Conservation (phyloP, 2,797 vertebrate genomes). For the Chrosomus eos region DNA sequence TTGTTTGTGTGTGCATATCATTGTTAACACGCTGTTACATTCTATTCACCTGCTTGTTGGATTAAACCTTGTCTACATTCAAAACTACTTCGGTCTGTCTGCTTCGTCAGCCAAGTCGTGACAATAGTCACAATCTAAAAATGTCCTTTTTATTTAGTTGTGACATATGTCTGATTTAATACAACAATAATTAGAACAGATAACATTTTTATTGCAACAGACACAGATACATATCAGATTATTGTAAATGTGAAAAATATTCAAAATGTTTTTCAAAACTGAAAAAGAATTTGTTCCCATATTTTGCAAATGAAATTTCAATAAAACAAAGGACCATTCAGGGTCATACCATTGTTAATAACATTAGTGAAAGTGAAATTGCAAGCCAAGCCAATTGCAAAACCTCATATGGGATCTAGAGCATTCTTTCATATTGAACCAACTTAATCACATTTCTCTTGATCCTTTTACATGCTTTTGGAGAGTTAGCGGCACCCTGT, state of each 20-base stretch:
- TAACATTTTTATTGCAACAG: not conserved
- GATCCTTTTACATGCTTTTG: constrained; percentile 13
- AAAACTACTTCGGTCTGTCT: no score
- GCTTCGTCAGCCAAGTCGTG: no score
- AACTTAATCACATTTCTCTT: constrained; percentile 21
- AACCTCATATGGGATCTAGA: not conserved
- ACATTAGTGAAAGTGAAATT: not conserved
- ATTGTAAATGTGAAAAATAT: no score
- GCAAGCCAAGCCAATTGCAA: not conserved
- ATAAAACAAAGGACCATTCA: not conserved
- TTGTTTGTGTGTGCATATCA: no score
- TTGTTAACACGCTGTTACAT: no score
- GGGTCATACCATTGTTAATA: not conserved
- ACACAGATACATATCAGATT: no score
- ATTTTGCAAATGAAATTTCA: not conserved
- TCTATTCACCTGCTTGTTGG: no score
- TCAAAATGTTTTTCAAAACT: not conserved
- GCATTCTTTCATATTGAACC: not conserved
- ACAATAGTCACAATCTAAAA: no score
- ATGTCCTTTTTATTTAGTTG: no score
- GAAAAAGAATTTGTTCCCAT: not conserved
- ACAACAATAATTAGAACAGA: no score
- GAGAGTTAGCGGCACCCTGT: not conserved
- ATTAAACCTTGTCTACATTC: no score
- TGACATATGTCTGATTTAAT: no score